phyloP scores from a whole-genome alignment of 2,797 vertebrate species.

The Amphiprion clarkii region DNA sequence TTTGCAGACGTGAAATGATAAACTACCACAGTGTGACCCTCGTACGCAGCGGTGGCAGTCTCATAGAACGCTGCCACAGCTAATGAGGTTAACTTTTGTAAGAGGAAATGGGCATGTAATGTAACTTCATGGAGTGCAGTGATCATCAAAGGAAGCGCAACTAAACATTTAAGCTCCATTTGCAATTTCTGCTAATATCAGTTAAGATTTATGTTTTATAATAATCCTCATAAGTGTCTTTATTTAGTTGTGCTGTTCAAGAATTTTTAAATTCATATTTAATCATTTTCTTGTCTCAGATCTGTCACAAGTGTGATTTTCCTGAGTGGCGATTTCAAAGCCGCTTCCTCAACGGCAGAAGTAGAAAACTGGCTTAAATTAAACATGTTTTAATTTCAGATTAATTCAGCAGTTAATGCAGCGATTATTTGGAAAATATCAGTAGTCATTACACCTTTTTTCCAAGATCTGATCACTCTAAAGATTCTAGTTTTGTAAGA shows the following conservation, averaged over 20 bases:
- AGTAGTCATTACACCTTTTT: too few relatives aligned
- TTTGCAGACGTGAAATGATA: slow-evolving; percentile 60
- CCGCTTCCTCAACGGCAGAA: too few relatives aligned
- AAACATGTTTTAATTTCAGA: too few relatives aligned
- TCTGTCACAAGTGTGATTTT: neutral
- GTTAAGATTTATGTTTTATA: slow-evolving; percentile 28
- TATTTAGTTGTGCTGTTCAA: slow-evolving; percentile 7
- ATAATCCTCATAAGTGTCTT: neutral
- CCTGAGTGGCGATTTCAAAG: too few relatives aligned
- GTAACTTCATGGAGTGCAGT: slow-evolving; percentile 44
- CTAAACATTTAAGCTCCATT: slow-evolving; percentile 34
- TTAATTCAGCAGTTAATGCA: too few relatives aligned
- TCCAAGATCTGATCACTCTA: too few relatives aligned
- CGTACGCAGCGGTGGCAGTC: slow-evolving; percentile 40
- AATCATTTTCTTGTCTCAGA: neutral
- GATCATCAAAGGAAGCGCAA: slow-evolving; percentile 46
- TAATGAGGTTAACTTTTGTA: slow-evolving; percentile 70
- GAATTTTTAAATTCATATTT: neutral
- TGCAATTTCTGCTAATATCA: slow-evolving; percentile 45
- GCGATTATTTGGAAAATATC: too few relatives aligned
- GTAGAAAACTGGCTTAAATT: too few relatives aligned
- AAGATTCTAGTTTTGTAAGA: too few relatives aligned
- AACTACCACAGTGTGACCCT: slow-evolving; percentile 40
- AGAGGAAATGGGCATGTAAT: slow-evolving; percentile 40
- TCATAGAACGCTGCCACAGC: slow-evolving; percentile 56